Evolutionary conservation across 2,113 vertebrate species (phyloP), one percentile per base, ranked within the genome.

Genomic region (Cryptomyrus ogoouensis): DNA sequence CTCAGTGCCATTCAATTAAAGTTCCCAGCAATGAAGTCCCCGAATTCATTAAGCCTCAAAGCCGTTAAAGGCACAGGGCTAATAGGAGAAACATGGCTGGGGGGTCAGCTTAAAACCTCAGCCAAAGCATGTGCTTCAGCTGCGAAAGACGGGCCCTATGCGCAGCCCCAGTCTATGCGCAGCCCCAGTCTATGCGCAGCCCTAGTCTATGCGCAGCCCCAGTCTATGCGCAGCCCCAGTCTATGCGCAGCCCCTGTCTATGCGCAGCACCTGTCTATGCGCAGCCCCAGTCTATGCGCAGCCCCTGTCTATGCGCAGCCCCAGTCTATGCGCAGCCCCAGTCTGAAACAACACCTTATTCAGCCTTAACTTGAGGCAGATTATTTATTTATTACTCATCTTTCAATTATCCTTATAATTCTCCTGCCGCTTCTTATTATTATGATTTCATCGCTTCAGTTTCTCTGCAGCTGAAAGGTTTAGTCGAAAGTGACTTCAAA

Each of bases 1-100:
- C 93, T 92, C 92, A 31, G n/a, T 94, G 92, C 92, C 93, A 94
- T 94, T 95, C 94, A 94, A 93, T 96, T 95, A 94, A 95, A 95
- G 92, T 93, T 93, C 93, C 94, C 91, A 87, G 89, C 93, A 94
- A 91, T 93, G 93, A 94, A 92, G 93, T 94, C 93, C 93, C 93
- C 93, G 93, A 94, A 93, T 94, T 93, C 93, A 92, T 93, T 93
- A 94, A 92, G 93, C 91, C 93, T 95, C 94, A 93, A 91, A 93
- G 90, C 93, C 93, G 92, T 93, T 95, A 94, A 95, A 91, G 88
- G 92, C 87, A 93, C 90, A 93, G 93, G 95, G 92, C 93, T 93
- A 94, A 94, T 93, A 86, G 31, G 93, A 92, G 92, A 92, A 94
- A 91, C 92, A 93, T 46, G 1, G 1, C 87, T 90, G 91, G 92